Base-by-base conservation (phyloP, 2,113 vertebrate genomes). In the Calcarius ornatus region DNA sequence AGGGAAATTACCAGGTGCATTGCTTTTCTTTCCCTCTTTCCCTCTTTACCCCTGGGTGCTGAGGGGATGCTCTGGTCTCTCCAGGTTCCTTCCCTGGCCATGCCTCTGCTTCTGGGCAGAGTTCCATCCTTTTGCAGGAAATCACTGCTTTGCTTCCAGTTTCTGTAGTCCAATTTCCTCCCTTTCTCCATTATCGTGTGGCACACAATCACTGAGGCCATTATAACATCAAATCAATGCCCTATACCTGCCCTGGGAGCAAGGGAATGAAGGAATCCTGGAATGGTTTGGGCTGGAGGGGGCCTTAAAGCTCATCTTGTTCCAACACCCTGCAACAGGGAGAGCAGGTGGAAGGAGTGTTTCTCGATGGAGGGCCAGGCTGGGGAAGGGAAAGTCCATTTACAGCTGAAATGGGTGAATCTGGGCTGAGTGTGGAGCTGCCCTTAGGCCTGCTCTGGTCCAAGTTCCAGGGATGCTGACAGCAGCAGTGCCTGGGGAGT, bases 141-240 rank as follows among this genome's bases (percentile, higher is more conserved):
- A 61, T 37, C 63, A 63, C 22, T 23, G 28, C 17, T 50, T 48
- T 31, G 16, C 21, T 83, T 63, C 69, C 72, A 53, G 25, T 53
- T 81, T 30, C 72, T 72, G 54, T 8, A 23, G 33, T 20, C 30
- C 40, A 10, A 0, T 18, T 38, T 72, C 77, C 84, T 61, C 60
- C 42, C 48, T 54, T 92, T 69, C 57, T 54, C 51, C 22, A 6
- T 56, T 38, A 18, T 10, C 1, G 0, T 27, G 71, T 18, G 12
- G 35, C 4, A 12, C 54, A 24, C 37, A 22, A 12, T 57, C 15
- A 1, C 38, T 5, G 27, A 14, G 57, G 35, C 0, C 0, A 37
- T 25, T 40, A 7, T 5, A 75, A 24, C 33, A 24, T 33, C 65
- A 40, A n/a, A 71, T 17, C 42, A 71, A 50, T 10, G 24, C 12